Evolutionary conservation across 37 sponge, comb jelly and placozoan species (phyloP), one percentile per base, ranked within the genome.

Genomic region (Sycon ciliatum): DNA sequence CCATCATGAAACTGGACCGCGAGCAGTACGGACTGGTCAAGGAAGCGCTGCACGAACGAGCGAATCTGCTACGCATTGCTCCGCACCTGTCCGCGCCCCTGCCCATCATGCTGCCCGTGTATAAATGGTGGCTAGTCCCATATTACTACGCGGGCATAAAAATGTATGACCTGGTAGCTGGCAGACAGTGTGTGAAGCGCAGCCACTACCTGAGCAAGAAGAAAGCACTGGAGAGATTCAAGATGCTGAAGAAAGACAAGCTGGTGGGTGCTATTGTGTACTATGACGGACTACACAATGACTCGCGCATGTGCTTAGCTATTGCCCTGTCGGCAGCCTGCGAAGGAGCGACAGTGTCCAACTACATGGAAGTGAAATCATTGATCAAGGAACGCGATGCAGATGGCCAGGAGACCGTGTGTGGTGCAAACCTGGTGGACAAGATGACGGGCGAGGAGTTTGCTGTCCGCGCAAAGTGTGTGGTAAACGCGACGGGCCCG

Each of bases 281-380:
- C 75, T 95, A 95, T 69, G 95, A 90, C 67, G 92, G 93, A 84
- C 94, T 87, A 68, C 99, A 98, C 68, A 87, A 98, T 68, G 99
- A 98, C 78, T 80, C 99, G 3, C 55, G 99, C n/a, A 92, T 98
- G 99, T 89, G 89, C 39, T 68, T 92, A 20, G 82, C 86, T 49
- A 68, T 98, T 11, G 94, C 86, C 1, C 61, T 98, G 73, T 88
- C 94, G 16, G 99, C 99, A 1, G 91, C 82, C 6, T 81, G 88
- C 40, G 82, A 87, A 32, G 94, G 99, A 24, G 99, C 99, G 6
- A 73, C 68, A 0, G 56, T 84, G 36, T 78, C 87, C 71, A 98
- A 98, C 65, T 88, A 98, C 67, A 83, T 89, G 1, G 86, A 87
- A 60, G 99, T 87, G 6, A 22, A 57, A 24, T 74, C 75, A 27